phyloP scores from a whole-genome alignment of 2,888 invertebrate genomes.

The Polydrusus pterygomalis region DNA sequence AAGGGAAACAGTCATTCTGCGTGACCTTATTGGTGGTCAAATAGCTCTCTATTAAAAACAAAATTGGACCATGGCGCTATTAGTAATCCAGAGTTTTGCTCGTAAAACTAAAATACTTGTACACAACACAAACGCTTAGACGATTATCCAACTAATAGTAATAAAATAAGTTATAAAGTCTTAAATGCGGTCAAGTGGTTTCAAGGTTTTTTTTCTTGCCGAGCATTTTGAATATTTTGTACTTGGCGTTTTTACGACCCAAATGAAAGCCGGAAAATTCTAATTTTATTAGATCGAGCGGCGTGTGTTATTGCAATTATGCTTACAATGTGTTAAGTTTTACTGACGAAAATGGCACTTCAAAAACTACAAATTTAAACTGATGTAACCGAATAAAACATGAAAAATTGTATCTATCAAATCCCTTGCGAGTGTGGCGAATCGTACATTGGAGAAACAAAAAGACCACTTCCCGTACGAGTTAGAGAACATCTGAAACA shows the following conservation, averaged over 20 bases:
- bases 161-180: slow-evolving; percentile 40
- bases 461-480: too few relatives aligned
- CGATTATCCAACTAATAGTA: slow-evolving; percentile 31
- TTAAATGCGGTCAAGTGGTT: slow-evolving; percentile 42
- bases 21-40: too few relatives aligned
- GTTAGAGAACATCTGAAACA: too few relatives aligned
- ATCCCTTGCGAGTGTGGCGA: too few relatives aligned
- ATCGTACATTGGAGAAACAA: too few relatives aligned
- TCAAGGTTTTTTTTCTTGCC: slow-evolving; percentile 41
- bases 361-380: background rate
- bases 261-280: slow-evolving; percentile 15
- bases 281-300: slow-evolving; percentile 18
- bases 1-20: too few relatives aligned
- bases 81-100: slow-evolving; percentile 11
- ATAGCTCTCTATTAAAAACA: too few relatives aligned
- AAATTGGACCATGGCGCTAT: background rate
- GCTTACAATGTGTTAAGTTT: background rate
- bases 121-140: background rate
- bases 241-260: slow-evolving; percentile 23
- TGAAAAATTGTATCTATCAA: too few relatives aligned
- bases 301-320: background rate
- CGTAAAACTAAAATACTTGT: slow-evolving; percentile 28
- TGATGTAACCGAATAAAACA: too few relatives aligned
- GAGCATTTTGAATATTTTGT: slow-evolving; percentile 31
- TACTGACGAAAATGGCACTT: background rate